These are phyloP conservation scores for Alligator sinensis DNA, from an alignment of 2,113 vertebrate genomes.

Conservation along the genomic window DNA sequence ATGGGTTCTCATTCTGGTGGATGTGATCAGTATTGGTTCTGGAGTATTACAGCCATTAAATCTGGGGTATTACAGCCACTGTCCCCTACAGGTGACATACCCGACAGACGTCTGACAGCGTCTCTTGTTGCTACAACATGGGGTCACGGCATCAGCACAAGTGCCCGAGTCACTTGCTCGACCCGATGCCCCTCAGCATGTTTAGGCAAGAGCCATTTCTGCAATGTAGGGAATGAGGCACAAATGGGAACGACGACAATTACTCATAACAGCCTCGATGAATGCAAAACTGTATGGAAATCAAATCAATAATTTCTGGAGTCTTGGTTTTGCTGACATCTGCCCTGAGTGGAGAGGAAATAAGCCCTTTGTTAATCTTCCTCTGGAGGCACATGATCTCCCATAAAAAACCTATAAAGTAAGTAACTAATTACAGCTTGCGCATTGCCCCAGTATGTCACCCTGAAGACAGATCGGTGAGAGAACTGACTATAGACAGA, in stretches of 20 bases:
- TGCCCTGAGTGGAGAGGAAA: slow-evolving; percentile 1
- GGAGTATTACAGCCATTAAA: not conserved
- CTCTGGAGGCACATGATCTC: slow-evolving; percentile 47
- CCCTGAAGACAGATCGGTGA: slow-evolving; percentile 47
- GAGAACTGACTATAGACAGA: slow-evolving; percentile 14
- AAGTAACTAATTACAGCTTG: slow-evolving; percentile 60
- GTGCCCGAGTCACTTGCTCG: not conserved
- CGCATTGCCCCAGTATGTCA: slow-evolving; percentile 62
- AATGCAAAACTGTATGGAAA: slow-evolving; percentile 65
- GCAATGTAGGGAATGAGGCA: slow-evolving; percentile 39
- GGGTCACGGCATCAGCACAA: not conserved
- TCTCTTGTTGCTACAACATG: accelerated
- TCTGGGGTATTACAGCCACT: accelerated
- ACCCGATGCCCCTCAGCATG: not conserved
- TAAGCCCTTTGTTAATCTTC: slow-evolving; percentile 66
- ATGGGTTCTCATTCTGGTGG: not conserved
- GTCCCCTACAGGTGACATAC: not conserved
- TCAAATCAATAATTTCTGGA: slow-evolving; percentile 63
- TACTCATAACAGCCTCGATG: slow-evolving; percentile 36
- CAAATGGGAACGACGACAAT: not conserved
- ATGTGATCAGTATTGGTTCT: accelerated
- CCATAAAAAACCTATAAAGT: slow-evolving; percentile 48
- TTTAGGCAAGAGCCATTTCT: not conserved
- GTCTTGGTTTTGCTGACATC: slow-evolving; percentile 39
- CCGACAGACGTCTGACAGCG: not conserved